Evolutionary conservation across 2,797 vertebrate genomes (phyloP), one percentile per base, ranked within the genome.

Genomic region (Pogonophryne albipinna): DNA sequence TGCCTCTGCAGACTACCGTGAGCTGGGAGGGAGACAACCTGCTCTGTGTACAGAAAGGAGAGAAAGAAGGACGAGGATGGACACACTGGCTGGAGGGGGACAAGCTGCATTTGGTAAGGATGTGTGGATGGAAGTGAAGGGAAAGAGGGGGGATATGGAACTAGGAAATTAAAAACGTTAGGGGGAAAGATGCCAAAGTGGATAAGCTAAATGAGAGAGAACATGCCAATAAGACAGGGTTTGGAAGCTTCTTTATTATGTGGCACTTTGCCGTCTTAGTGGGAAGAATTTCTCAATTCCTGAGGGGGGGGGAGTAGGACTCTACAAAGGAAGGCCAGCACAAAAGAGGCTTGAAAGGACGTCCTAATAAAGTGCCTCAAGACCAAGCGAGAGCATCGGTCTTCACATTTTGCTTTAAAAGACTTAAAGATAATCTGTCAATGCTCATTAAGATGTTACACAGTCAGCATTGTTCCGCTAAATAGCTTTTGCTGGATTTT

Each of bases 41-140:
- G 89, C 71, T 98, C 23, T 99, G 97, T 7, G 91, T 96, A 53
- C 98, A 99, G 91, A 92, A 79, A 51, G 97, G 97, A 2, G 97
- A 98, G 90, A 97, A 98, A 79, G 95, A 95, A 42, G 97, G 97
- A 82, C 91, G 97, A 49, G 98, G 97, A 71, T 99, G 98, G 97
- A 97, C 94, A 50, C 97, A 98, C 90, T 99, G 98, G 97, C 85
- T 98, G 78, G 96, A 98, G 51, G 97, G 94, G 11, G 91, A 98
- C 87, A 84, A 80, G 60, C 90, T 99, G 52, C 95, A 98, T 84
- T 90, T 98, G 97, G 95, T 97, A 86, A 95, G 94, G 66, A 71
- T 7, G 60, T 23, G 34, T 44, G 49, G 47, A 17, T 16, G 27
- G 5, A 50, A n/a, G n/a, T n/a, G n/a, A 47, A 27, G 3, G 10